Evolutionary conservation across 2,888 invertebrate species (phyloP), one percentile per base, ranked within the genome.

Genomic region (Matsumyia berberina): DNA sequence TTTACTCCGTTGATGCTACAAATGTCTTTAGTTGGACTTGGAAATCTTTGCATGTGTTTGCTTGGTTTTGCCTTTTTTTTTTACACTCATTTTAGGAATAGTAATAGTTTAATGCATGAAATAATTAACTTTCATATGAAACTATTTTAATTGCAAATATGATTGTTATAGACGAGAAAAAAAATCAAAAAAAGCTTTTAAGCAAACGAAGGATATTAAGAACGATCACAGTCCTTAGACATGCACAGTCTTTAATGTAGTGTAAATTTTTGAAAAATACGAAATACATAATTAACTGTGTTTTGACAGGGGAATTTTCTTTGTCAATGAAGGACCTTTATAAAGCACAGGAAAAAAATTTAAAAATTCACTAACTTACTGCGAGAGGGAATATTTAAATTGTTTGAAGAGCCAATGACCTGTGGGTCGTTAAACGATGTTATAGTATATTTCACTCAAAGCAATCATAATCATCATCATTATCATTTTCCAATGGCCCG

Each of bases 51-150:
- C 31, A 51, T 62, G 62, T 67, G 29, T 0, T 15, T n/a, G n/a
- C n/a, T 24, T 64, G n/a, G 19, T 37, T 62, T n/a, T 49, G 35
- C 8, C n/a, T 31, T 46, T 19, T 64, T 57, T n/a, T 55, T 44
- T 11, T 69, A 1, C 24, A 29, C 12, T n/a, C 24, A n/a, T 31
- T 57, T 46, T 46, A 39, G n/a, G n/a, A 19, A 37, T 33, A 19
- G n/a, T 57, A 57, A 70, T 55, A 46, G 69, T n/a, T 70, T 70
- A 70, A 70, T 57, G 57, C 15, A 57, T 15, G 33, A n/a, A 19
- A 35, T 57, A 70, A 70, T 70, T 57, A 70, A 44, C 46, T 5
- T n/a, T 37, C 24, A n/a, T 4, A 42, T 1, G 19, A 11, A 58
- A 39, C 42, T 39, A 58, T 39, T 58, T 58, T 39, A 19, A 39